Conservation (phyloP, 64 coral and sea anemone species). For the Platygyra sinensis region DNA sequence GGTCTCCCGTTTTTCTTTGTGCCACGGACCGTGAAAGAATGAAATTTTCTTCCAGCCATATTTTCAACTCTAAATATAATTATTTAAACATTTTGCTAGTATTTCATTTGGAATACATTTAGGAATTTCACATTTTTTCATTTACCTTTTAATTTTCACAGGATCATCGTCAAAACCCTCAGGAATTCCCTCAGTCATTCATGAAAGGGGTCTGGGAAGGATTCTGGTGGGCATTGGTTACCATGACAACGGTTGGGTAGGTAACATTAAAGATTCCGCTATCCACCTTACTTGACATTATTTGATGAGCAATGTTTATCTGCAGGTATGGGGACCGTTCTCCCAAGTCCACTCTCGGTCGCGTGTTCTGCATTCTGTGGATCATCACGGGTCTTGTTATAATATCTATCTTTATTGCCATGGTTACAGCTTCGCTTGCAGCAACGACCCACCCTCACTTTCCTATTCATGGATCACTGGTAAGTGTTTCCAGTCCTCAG, state of each 20-base stretch:
- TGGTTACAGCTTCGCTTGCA: conserved; percentile 88
- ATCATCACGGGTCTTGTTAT: conserved; percentile 87
- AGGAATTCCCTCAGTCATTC: conserved; percentile 86
- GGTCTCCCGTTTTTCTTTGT: too few relatives aligned
- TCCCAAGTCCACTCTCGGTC: conserved; percentile 86
- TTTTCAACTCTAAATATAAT: too few relatives aligned
- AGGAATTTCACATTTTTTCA: neutral
- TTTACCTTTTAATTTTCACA: conserved; percentile 2
- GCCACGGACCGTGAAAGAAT: too few relatives aligned
- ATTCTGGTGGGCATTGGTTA: conserved; percentile 96
- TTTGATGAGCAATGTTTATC: neutral
- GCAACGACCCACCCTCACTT: conserved; percentile 89
- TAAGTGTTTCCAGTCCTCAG: neutral
- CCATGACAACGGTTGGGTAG: conserved; percentile 95
- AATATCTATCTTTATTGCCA: conserved; percentile 87
- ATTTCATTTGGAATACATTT: too few relatives aligned
- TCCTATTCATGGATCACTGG: conserved; percentile 83
- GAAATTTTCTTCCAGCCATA: too few relatives aligned
- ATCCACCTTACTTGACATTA: neutral
- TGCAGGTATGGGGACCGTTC: conserved; percentile 85
- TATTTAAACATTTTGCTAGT: too few relatives aligned
- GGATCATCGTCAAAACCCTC: conserved; percentile 88
- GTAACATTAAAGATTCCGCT: neutral
- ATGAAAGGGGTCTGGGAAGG: conserved; percentile 91
- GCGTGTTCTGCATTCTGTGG: conserved; percentile 90